Conservation (phyloP, 2,888 invertebrate species). For the Leptinotarsa haldemani region DNA sequence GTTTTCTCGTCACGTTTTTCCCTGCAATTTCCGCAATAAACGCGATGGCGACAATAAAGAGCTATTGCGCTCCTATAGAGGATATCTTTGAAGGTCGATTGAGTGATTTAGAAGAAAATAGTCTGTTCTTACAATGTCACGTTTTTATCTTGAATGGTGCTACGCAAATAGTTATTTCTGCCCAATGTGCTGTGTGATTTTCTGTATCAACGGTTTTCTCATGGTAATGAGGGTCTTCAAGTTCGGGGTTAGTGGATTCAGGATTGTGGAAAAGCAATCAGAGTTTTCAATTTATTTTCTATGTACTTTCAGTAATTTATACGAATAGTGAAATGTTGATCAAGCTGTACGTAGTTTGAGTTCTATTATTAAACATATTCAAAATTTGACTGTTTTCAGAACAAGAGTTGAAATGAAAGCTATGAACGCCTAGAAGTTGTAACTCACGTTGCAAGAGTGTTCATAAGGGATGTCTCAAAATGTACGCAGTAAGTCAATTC, state of each 20-base stretch:
- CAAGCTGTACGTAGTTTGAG: too few relatives aligned
- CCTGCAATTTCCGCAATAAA: slow-evolving; percentile 7
- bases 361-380: too few relatives aligned
- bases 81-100: slow-evolving; percentile 8
- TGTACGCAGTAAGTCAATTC: too few relatives aligned
- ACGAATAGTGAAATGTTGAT: background rate
- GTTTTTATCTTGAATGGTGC: background rate
- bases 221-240: background rate
- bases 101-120: background rate
- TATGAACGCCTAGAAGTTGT: too few relatives aligned
- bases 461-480: too few relatives aligned
- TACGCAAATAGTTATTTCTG: slow-evolving; percentile 2
- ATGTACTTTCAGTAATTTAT: background rate
- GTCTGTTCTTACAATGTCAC: background rate
- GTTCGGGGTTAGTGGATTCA: background rate
- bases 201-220: background rate
- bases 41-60: slow-evolving; percentile 13
- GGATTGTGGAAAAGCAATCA: background rate
- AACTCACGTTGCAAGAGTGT: too few relatives aligned
- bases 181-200: background rate
- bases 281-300: background rate
- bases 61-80: background rate
- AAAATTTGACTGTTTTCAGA: too few relatives aligned
- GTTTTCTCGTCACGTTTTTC: slow-evolving; percentile 10
- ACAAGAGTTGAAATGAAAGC: too few relatives aligned